A percentile compares a stretch with the other conserved stretches of the same genome.
Conservation (phyloP, 2,888 invertebrate species). For the Tortricodes alternella region DNA sequence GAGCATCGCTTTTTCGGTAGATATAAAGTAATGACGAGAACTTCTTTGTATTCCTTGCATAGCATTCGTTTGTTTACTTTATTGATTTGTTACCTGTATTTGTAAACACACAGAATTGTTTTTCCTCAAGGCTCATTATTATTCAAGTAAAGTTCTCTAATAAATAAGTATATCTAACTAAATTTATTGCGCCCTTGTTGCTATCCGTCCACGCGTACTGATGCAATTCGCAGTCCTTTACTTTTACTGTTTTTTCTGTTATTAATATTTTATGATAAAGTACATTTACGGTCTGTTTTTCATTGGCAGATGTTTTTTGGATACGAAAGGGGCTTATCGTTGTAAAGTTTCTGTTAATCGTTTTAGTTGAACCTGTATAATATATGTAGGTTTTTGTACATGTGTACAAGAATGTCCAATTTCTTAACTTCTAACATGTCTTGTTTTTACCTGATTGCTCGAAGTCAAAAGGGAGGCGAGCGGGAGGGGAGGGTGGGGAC, state of each 20-base stretch:
- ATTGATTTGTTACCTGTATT: conserved; percentile 7
- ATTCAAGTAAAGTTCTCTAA: conserved; percentile 8
- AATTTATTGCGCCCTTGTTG: conserved; percentile 4
- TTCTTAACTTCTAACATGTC: no score
- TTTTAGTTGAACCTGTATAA: no score
- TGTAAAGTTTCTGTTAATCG: no score
- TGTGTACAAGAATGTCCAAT: no score
- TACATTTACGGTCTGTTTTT: neutral
- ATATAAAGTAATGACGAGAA: no score
- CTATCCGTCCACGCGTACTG: neutral
- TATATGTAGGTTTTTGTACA: no score
- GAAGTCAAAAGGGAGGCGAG: no score
- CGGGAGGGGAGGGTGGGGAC: no score
- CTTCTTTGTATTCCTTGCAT: no score
- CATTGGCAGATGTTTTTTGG: neutral
- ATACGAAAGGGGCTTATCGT: no score
- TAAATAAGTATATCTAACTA: conserved; percentile 1
- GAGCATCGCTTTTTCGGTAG: no score
- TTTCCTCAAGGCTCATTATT: neutral
- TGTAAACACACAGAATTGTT: neutral
- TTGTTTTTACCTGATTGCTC: no score
- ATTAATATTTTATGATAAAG: neutral
- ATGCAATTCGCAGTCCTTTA: conserved; percentile 3
- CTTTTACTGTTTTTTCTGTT: conserved; percentile 6
- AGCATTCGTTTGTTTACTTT: neutral